These are phyloP conservation scores for Drosophila nigricruria DNA, from an alignment of 2,888 invertebrate species.

Conservation along the genomic window DNA sequence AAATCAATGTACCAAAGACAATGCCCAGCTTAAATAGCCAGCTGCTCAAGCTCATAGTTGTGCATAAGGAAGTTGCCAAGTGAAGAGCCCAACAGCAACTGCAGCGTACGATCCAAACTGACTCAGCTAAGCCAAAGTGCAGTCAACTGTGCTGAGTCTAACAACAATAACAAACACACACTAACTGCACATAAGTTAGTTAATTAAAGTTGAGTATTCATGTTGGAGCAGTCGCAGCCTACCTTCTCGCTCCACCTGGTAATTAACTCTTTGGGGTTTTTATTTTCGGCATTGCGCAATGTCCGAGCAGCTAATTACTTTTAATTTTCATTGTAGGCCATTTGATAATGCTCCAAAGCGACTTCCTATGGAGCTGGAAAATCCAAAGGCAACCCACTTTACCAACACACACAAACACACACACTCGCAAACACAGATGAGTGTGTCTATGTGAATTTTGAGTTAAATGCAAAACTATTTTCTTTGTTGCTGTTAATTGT, in stretches of 20 bases:
- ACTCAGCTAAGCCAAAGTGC: slow-evolving; percentile 43
- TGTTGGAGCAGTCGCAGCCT: slow-evolving; percentile 25
- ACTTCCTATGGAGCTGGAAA: slow-evolving; percentile 68
- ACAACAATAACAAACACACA: slow-evolving; percentile 4
- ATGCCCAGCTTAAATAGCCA: slow-evolving; percentile 10
- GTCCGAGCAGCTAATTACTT: slow-evolving; percentile 59
- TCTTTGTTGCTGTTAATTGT: slow-evolving; percentile 25
- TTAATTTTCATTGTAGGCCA: slow-evolving; percentile 73
- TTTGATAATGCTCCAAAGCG: slow-evolving; percentile 47
- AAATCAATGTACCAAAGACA: slow-evolving; percentile 45
- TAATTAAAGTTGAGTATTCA: slow-evolving; percentile 47
- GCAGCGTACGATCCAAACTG: slow-evolving; percentile 12
- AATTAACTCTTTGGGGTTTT: slow-evolving; percentile 48
- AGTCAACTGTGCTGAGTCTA: slow-evolving; percentile 55
- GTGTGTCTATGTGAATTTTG: slow-evolving; percentile 20
- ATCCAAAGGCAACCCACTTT: slow-evolving; percentile 56
- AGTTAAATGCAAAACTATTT: slow-evolving; percentile 42
- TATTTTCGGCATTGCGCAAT: slow-evolving; percentile 57
- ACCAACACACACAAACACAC: slow-evolving; percentile 30
- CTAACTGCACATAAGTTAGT: slow-evolving; percentile 26
- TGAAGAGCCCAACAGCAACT: slow-evolving; percentile 13
- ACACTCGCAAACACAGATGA: slow-evolving; percentile 6
- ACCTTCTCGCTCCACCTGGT: slow-evolving; percentile 9
- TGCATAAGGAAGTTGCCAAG: slow-evolving; percentile 58
- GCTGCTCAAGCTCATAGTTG: background rate